phyloP scores from a whole-genome alignment of 1,140 invertebrate species.

The Onthophagus taurus region DNA sequence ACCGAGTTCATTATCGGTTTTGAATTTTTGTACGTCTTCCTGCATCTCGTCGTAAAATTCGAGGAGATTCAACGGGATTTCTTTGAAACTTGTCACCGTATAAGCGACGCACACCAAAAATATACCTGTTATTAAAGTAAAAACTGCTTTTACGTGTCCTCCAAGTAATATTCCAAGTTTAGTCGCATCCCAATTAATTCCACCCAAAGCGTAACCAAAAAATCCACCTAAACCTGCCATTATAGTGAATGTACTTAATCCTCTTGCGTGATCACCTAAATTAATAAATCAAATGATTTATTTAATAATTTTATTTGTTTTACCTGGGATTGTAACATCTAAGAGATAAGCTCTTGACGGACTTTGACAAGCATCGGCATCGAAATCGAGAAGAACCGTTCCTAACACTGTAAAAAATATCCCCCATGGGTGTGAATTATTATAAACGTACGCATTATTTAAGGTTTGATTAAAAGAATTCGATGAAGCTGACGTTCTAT shows the following conservation, averaged over 20 bases:
- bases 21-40: slow-evolving; percentile 27
- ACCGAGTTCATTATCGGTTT: background rate
- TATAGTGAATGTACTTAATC: slow-evolving; percentile 89
- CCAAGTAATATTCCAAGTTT: slow-evolving; percentile 65
- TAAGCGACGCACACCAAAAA: slow-evolving; percentile 71
- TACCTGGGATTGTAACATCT: slow-evolving; percentile 82
- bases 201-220: slow-evolving; percentile 86
- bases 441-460: no score
- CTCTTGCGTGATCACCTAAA: slow-evolving; percentile 80
- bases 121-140: slow-evolving; percentile 78
- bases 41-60: slow-evolving; percentile 27
- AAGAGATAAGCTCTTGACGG: slow-evolving; percentile 86
- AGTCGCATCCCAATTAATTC: slow-evolving; percentile 86
- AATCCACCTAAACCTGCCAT: slow-evolving; percentile 94
- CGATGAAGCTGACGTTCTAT: slow-evolving; percentile 34
- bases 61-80: slow-evolving; percentile 65
- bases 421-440: slow-evolving; percentile 67
- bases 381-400: slow-evolving; percentile 88
- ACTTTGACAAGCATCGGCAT: slow-evolving; percentile 92
- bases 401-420: slow-evolving; percentile 88
- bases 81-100: slow-evolving; percentile 79
- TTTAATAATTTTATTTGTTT: no score
- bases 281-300: no score
- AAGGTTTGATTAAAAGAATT: background rate
- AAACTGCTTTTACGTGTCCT: slow-evolving; percentile 84